Conservation (phyloP, 1,140 invertebrate genomes). For the Asobara japonica region DNA sequence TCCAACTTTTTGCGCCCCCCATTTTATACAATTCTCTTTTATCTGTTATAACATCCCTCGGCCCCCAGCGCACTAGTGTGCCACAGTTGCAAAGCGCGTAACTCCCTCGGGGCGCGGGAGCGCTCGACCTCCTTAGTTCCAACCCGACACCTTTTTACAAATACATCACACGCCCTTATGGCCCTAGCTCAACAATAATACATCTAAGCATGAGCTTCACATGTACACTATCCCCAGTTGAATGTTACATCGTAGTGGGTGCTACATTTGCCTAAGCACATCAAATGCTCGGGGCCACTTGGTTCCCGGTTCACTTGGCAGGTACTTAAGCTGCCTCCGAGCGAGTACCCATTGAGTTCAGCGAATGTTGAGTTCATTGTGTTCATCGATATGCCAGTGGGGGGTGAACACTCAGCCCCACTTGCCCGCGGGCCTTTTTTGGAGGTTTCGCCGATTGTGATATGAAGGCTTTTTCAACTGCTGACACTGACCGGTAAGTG, state of each 20-base stretch:
- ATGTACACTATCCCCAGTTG: neutral
- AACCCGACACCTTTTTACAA: constrained; percentile 68
- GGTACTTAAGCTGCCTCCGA: constrained; percentile 43
- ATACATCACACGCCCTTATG: constrained; percentile 65
- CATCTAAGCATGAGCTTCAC: neutral
- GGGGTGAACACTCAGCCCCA: neutral
- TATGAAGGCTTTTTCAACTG: neutral
- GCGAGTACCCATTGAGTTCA: constrained; percentile 9
- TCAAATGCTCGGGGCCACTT: constrained; percentile 57
- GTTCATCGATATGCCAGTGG: neutral
- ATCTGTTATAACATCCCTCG: constrained; percentile 58
- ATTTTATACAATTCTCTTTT: constrained; percentile 68
- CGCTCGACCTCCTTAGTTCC: constrained; percentile 62
- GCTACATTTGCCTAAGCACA: constrained; percentile 62
- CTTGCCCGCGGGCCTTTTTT: neutral
- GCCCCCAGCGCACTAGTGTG: constrained; percentile 37
- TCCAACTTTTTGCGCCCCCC: constrained; percentile 42
- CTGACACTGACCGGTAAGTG: neutral
- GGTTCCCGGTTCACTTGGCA: constrained; percentile 47
- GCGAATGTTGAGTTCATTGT: no score
- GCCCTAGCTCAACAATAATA: constrained; percentile 31
- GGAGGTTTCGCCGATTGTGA: neutral
- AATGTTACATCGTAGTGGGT: constrained; percentile 48
- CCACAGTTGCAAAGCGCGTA: constrained; percentile 20
- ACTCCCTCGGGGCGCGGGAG: constrained; percentile 59